phyloP scores from a whole-genome alignment of 2,888 invertebrate species.

The Athalia circularis region DNA sequence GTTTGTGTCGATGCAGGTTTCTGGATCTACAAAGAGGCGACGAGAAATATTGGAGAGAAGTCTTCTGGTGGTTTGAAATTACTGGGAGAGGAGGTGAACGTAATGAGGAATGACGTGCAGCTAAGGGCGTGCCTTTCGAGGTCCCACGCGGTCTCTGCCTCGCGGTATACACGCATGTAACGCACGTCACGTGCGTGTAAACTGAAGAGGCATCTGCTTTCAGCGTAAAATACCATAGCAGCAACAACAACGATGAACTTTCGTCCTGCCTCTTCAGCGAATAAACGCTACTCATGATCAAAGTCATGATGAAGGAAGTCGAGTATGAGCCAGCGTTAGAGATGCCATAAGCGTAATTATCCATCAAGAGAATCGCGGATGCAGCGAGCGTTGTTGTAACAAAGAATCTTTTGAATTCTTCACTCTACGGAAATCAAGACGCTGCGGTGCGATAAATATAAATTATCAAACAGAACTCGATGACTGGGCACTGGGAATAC shows the following conservation, averaged over 20 bases:
- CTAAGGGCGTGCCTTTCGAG: conserved; percentile 58
- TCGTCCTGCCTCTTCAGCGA: neutral
- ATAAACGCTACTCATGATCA: neutral
- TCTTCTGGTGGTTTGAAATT: neutral
- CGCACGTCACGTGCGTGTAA: conserved; percentile 54
- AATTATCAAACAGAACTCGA: conserved; percentile 11
- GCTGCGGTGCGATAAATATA: conserved; percentile 19
- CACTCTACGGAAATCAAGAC: neutral
- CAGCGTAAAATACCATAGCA: neutral
- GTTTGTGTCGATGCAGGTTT: no score
- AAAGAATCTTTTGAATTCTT: conserved; percentile 8
- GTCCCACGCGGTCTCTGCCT: conserved; percentile 58
- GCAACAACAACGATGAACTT: neutral
- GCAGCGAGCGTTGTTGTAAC: neutral
- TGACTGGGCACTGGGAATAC: neutral
- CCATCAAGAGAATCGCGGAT: neutral
- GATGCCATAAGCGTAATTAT: neutral
- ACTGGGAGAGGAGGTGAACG: conserved; percentile 6
- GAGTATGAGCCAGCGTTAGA: neutral
- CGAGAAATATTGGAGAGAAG: neutral
- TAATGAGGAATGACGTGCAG: conserved; percentile 65
- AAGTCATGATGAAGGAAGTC: conserved; percentile 12
- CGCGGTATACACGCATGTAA: conserved; percentile 44
- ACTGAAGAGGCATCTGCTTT: conserved; percentile 31
- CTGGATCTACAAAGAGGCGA: no score